Conservation (phyloP, 2,888 invertebrate species). For the Lydus trimaculatus region DNA sequence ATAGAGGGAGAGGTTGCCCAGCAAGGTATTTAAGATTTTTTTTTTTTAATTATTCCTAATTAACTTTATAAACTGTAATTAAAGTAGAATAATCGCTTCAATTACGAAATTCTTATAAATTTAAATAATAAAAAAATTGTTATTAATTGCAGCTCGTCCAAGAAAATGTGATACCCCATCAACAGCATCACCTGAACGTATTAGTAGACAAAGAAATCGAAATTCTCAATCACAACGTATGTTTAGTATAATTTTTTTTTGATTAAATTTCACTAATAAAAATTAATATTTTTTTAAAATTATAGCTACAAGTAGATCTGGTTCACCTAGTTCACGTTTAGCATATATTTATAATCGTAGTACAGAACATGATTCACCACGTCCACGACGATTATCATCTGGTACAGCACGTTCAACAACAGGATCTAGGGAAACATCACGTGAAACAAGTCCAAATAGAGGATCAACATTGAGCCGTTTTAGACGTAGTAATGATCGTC, state of each 20-base stretch:
- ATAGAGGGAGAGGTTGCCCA: conserved; percentile 71
- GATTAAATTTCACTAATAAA: background rate
- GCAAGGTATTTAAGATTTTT: conserved; percentile 64
- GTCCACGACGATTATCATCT: conserved; percentile 70
- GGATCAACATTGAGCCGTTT: conserved; percentile 51
- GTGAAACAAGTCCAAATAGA: conserved; percentile 59
- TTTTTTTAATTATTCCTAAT: too few relatives aligned
- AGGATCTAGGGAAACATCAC: conserved; percentile 68
- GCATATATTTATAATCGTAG: conserved; percentile 74
- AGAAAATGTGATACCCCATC: conserved; percentile 65
- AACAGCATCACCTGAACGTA: conserved; percentile 69
- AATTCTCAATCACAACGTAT: conserved; percentile 93
- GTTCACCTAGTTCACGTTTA: conserved; percentile 89
- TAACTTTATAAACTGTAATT: conserved; percentile 18
- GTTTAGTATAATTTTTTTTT: conserved; percentile 51
- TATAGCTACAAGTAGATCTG: conserved; percentile 89
- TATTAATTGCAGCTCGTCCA: conserved; percentile 66
- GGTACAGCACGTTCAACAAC: conserved; percentile 76
- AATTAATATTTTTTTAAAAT: conserved; percentile 10
- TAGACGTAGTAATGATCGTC: conserved; percentile 59
- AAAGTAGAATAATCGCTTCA: conserved; percentile 9
- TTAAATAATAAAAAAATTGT: background rate
- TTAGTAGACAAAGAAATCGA: conserved; percentile 67
- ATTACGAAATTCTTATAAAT: too few relatives aligned
- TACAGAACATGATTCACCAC: conserved; percentile 56